phyloP scores from a whole-genome alignment of 2,797 vertebrate species.

The Denticeps clupeoides region DNA sequence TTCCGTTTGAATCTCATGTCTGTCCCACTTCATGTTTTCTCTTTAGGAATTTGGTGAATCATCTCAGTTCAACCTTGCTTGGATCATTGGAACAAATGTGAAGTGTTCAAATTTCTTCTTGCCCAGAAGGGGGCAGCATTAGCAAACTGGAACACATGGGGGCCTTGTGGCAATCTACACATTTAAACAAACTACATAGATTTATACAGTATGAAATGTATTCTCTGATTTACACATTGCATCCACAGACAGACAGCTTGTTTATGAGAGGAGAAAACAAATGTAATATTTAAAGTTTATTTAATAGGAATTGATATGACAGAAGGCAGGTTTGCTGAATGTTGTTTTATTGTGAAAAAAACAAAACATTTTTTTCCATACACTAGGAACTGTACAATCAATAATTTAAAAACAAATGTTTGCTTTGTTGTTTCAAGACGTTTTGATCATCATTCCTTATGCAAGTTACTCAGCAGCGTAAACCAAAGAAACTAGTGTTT shows the following conservation, averaged over 20 bases:
- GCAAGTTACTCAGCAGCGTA: conserved; percentile 33
- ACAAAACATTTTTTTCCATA: conserved; percentile 25
- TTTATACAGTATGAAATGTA: too few species aligned
- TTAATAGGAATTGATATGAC: background rate
- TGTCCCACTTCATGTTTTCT: background rate
- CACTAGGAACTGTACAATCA: conserved; percentile 37
- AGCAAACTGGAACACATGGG: too few species aligned
- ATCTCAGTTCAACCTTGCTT: background rate
- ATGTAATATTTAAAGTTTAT: background rate
- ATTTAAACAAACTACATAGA: too few species aligned
- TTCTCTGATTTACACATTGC: background rate
- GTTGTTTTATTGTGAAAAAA: conserved; percentile 35
- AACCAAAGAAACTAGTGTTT: conserved; percentile 36
- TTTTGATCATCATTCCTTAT: conserved; percentile 20
- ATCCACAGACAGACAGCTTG: background rate
- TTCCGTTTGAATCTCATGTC: background rate
- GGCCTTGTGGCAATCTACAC: too few species aligned
- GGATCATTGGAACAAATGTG: background rate
- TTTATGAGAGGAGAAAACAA: background rate
- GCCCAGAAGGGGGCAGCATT: too few species aligned
- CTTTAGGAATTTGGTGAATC: background rate
- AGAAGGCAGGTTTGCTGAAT: conserved; percentile 12
- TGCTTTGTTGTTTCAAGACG: conserved; percentile 22
- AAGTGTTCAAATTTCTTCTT: too few species aligned
- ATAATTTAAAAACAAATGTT: conserved; percentile 31